A percentile compares a stretch with the other conserved stretches of the same genome.
Evolutionary conservation across 2,113 vertebrate genomes (phyloP).

Genomic region (Ictalurus furcatus): DNA sequence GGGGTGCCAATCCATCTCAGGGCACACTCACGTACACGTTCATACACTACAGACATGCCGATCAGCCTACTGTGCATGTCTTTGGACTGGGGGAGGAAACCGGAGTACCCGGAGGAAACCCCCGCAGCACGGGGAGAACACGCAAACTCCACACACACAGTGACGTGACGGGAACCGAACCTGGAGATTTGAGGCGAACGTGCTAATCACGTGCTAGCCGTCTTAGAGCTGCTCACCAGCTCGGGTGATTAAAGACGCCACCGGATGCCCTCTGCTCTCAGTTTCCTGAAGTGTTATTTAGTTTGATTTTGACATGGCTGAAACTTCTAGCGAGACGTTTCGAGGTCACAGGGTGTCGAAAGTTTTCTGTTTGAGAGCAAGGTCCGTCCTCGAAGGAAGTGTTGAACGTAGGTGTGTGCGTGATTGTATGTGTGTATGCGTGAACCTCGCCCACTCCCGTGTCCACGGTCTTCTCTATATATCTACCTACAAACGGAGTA

Average conservation of each 20-base stretch:
- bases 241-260: background rate
- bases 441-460: constrained; percentile 33
- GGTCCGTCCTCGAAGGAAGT: constrained; percentile 14
- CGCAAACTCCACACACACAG: no score
- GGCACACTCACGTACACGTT: no score
- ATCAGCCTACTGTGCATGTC: no score
- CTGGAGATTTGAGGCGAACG: no score
- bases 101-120: no score
- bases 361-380: constrained; percentile 28
- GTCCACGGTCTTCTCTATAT: background rate
- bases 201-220: no score
- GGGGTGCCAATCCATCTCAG: no score
- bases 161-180: no score
- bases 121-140: no score
- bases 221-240: background rate
- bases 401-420: constrained; percentile 6
- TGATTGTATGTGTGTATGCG: background rate
- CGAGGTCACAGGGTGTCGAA: constrained; percentile 10
- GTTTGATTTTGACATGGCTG: background rate
- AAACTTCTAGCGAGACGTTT: constrained; percentile 21
- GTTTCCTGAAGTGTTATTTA: background rate
- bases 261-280: background rate
- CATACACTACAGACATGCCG: no score
- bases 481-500: constrained; percentile 3
- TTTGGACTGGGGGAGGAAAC: no score